phyloP scores from a whole-genome alignment of 2,888 invertebrate species.

The Agonopterix subpropinquella region DNA sequence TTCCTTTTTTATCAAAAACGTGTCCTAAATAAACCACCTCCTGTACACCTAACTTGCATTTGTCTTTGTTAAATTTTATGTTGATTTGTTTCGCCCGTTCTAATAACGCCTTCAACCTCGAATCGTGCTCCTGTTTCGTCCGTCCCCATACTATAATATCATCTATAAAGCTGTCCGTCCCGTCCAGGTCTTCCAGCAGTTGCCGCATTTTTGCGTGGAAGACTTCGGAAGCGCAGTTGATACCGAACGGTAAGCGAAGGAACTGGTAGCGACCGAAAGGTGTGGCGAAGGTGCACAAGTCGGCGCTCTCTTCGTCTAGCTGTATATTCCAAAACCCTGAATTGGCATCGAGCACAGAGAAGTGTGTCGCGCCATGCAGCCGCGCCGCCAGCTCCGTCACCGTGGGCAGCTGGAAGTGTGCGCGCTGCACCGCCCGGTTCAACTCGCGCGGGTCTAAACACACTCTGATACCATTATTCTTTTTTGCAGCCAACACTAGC shows the following conservation, averaged over 20 bases:
- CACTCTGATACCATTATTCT: conserved; percentile 1
- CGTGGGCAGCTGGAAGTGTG: conserved; percentile 10
- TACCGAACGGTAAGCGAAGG: conserved; percentile 7
- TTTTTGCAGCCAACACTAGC: conserved; percentile 1
- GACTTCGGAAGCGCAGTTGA: conserved; percentile 7
- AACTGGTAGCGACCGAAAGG: conserved; percentile 9
- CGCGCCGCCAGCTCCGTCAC: conserved; percentile 7
- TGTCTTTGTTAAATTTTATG: conserved; percentile 16
- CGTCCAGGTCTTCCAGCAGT: conserved; percentile 11
- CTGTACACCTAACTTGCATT: conserved; percentile 10
- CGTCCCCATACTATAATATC: conserved; percentile 15
- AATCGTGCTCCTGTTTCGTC: conserved; percentile 12
- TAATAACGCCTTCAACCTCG: conserved; percentile 10
- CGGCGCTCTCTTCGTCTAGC: conserved; percentile 9
- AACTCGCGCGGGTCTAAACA: conserved; percentile 4
- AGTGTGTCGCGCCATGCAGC: conserved; percentile 6
- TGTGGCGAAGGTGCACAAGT: conserved; percentile 7
- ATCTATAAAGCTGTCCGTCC: conserved; percentile 13
- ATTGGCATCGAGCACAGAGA: conserved; percentile 9
- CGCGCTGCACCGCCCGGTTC: conserved; percentile 7
- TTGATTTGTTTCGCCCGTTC: conserved; percentile 9
- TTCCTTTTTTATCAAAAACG: conserved; percentile 13
- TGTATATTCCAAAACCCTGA: conserved; percentile 9
- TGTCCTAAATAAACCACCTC: conserved; percentile 18
- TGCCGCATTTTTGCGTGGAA: conserved; percentile 8